These are phyloP conservation scores for Sporophila hypoxantha DNA, from an alignment of 2,113 vertebrate genomes.

Conservation along the genomic window DNA sequence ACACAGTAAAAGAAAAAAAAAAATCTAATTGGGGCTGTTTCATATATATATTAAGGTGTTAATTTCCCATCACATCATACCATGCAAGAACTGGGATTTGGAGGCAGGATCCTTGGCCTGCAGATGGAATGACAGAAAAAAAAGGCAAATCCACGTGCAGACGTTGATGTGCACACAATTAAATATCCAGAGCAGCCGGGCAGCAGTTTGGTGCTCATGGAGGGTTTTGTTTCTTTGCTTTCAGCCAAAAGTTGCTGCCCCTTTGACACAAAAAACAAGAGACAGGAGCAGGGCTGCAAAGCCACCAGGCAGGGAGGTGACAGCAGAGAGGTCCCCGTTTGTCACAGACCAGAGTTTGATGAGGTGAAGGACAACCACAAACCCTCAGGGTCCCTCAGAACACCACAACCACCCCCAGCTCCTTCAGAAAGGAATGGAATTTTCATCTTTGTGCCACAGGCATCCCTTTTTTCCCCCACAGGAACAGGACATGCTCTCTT, in stretches of 20 bases:
- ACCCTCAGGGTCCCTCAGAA: background rate
- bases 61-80: conserved; percentile 74
- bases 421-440: background rate
- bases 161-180: background rate
- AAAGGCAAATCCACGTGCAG: background rate
- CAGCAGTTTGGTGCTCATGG: background rate
- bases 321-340: background rate
- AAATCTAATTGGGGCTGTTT: conserved; percentile 54
- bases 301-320: background rate
- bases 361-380: background rate
- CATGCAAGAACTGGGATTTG: background rate
- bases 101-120: background rate
- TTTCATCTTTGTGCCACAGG: background rate
- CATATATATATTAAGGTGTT: conserved; percentile 57
- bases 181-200: background rate
- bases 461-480: background rate
- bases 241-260: background rate
- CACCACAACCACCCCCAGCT: background rate
- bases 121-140: background rate
- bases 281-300: background rate
- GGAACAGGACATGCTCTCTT: fast-evolving
- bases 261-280: background rate
- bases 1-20: conserved; percentile 68
- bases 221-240: background rate
- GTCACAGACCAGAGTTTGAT: fast-evolving